phyloP scores from a whole-genome alignment of 2,888 invertebrate genomes.

The Tetropium fuscum region DNA sequence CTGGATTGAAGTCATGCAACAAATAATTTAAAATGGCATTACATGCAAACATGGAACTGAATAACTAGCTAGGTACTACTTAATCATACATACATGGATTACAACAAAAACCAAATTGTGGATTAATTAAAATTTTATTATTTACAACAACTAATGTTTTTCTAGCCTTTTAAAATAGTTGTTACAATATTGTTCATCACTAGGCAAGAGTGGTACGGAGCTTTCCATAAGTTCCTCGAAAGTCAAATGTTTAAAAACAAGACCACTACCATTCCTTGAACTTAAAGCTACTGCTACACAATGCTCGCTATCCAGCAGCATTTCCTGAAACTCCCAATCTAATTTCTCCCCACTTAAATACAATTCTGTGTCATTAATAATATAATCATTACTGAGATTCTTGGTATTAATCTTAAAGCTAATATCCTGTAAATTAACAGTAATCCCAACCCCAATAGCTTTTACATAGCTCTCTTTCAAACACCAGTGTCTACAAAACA shows the following conservation, averaged over 20 bases:
- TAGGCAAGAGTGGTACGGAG: constrained; percentile 66
- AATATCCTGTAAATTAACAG: constrained; percentile 79
- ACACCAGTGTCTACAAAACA: constrained; percentile 92
- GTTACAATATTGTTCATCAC: constrained; percentile 70
- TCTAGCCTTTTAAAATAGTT: constrained; percentile 72
- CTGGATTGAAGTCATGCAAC: constrained; percentile 4
- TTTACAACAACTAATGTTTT: constrained; percentile 34
- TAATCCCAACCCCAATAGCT: constrained; percentile 88
- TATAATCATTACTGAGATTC: constrained; percentile 64
- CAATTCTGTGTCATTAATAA: constrained; percentile 76
- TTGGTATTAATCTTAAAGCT: constrained; percentile 78
- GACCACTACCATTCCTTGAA: constrained; percentile 41
- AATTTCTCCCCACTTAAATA: constrained; percentile 70
- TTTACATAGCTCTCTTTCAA: constrained; percentile 96
- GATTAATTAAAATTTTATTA: constrained; percentile 22
- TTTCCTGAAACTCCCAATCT: constrained; percentile 89
- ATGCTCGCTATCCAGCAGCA: constrained; percentile 79
- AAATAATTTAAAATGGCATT: not conserved
- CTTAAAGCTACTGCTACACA: constrained; percentile 81
- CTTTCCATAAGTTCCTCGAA: constrained; percentile 73
- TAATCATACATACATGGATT: not conserved
- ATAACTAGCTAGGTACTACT: not conserved
- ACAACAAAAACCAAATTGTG: constrained; percentile 28
- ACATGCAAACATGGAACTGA: not conserved
- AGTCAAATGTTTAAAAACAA: constrained; percentile 69